Evolutionary conservation across 1,140 invertebrate genomes (phyloP), one percentile per base, ranked within the genome.

Genomic region (Lethrus apterus): DNA sequence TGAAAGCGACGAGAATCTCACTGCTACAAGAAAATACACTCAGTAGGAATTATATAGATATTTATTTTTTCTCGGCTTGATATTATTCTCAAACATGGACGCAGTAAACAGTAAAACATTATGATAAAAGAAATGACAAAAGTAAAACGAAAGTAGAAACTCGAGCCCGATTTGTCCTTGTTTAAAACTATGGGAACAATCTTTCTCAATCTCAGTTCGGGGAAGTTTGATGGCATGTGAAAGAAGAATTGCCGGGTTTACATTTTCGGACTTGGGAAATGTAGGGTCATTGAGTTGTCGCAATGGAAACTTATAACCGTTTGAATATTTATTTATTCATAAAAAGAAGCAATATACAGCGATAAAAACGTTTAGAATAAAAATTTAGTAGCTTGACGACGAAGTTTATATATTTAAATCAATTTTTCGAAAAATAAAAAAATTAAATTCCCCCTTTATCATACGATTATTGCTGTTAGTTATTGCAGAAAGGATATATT

Each of bases 181-280:
- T 57, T 54, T 54, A 49, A 57, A 57, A 57, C 52, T 56, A 53
- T 46, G 51, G 50, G 49, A 54, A 54, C 55, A 54, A 57, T 57
- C 55, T 54, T 56, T 58, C 29, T 50, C 56, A 58, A 58, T 58
- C 54, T 56, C 35, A 55, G 52, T 57, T 57, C 34, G 38, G 32
- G 44, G 55, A 58, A 57, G 56, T 57, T 57, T 55, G 56, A 57
- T 57, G 53, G 50, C 43, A 55, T 38, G 50, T 42, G 48, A 51
- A 53, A 57, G 50, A 55, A 45, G 43, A 50, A 57, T 55, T 38
- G 52, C 33, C 44, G 36, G 43, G 42, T 45, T 52, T 50, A 56
- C 48, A 47, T 46, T 53, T 49, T 54, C 32, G 48, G 54, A 53
- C 49, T 46, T 23, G 23, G 29, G 33, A 36, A 23, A 46, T 14